These are phyloP conservation scores for Perodicticus potto DNA, from an alignment of 2,797 vertebrate species.

Conservation along the genomic window DNA sequence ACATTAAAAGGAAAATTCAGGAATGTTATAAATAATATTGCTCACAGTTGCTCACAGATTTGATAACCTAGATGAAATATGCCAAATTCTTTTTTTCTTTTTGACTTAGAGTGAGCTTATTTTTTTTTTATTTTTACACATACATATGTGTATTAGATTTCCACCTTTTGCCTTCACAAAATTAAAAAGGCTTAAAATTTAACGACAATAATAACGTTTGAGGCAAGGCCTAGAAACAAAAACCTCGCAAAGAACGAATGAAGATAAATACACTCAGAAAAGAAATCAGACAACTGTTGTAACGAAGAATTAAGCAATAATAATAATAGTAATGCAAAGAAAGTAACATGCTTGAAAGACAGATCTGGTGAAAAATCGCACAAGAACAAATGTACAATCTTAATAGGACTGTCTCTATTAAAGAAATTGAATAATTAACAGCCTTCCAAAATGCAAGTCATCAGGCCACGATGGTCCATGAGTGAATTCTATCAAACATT, in stretches of 20 bases:
- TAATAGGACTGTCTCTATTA: neutral
- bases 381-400: neutral
- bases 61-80: neutral
- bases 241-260: too few relatives aligned
- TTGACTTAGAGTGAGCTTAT: too few relatives aligned
- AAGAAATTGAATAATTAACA: constrained; percentile 27
- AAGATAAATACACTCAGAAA: too few relatives aligned
- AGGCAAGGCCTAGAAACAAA: too few relatives aligned
- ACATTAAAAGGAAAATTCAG: neutral
- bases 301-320: too few relatives aligned
- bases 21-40: neutral
- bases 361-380: neutral
- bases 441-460: neutral
- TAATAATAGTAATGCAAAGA: too few relatives aligned
- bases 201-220: too few relatives aligned
- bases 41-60: neutral
- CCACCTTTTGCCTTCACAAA: too few relatives aligned
- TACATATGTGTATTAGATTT: too few relatives aligned
- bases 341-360: neutral
- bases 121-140: too few relatives aligned
- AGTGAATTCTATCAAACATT: neutral
- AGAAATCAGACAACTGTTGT: too few relatives aligned
- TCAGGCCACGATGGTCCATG: neutral
- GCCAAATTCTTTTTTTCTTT: neutral
- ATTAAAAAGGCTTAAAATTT: too few relatives aligned